These are phyloP conservation scores for Dascyllus trimaculatus DNA, from an alignment of 2,113 vertebrate genomes.

Conservation along the genomic window DNA sequence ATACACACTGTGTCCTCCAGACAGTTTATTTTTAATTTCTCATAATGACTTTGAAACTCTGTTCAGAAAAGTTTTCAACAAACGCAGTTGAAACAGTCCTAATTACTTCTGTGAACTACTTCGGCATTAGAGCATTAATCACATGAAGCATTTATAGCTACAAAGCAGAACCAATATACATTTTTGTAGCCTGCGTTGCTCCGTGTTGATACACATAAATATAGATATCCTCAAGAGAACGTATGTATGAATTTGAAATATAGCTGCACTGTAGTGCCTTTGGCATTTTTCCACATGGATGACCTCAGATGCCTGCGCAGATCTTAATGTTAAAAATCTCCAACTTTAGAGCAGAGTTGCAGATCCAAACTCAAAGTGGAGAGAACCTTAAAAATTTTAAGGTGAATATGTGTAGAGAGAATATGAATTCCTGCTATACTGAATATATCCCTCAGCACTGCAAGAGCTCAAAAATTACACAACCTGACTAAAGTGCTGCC, in stretches of 20 bases:
- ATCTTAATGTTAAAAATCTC: not conserved
- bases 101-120: slow-evolving; percentile 1
- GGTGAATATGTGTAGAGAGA: not conserved
- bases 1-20: not conserved
- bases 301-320: not conserved
- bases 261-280: not conserved
- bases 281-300: not conserved
- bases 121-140: slow-evolving; percentile 22
- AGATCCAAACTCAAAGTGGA: not conserved
- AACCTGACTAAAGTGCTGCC: slow-evolving; percentile 18
- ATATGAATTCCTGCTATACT: not conserved
- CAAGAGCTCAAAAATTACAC: not conserved
- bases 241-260: not conserved
- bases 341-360: not conserved
- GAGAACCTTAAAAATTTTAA: not conserved
- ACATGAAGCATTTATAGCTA: not conserved
- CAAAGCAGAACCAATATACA: slow-evolving; percentile 12
- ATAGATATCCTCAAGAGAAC: not conserved
- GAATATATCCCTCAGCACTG: not conserved
- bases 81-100: not conserved
- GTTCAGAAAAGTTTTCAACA: slow-evolving; percentile 22
- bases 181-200: not conserved
- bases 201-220: not conserved
- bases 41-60: slow-evolving; percentile 1
- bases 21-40: not conserved